phyloP scores from a whole-genome alignment of 2,797 vertebrate species.

The Halcyon leucocephala region DNA sequence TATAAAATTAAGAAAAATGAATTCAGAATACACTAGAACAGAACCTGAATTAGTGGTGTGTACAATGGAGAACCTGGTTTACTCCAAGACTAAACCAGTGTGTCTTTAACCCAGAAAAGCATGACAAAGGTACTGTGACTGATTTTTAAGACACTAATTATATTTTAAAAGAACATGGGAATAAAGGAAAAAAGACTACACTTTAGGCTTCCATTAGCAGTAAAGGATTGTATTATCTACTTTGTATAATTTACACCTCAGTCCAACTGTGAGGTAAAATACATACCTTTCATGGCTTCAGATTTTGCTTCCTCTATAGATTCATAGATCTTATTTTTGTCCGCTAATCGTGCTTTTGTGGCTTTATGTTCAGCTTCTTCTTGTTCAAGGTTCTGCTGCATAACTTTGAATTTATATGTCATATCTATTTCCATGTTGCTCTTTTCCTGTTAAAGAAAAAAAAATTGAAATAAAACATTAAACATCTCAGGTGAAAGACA shows the following conservation, averaged over 20 bases:
- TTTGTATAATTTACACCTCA: neutral
- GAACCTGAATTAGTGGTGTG: neutral
- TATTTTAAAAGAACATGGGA: neutral
- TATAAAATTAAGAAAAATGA: neutral
- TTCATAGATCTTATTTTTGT: slow-evolving; percentile 98
- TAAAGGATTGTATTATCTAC: neutral
- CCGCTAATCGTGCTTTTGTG: slow-evolving; percentile 92
- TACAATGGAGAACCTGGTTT: neutral
- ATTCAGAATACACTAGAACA: neutral
- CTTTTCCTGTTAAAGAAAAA: slow-evolving; percentile 86
- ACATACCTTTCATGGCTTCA: slow-evolving; percentile 94
- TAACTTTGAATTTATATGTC: slow-evolving; percentile 96
- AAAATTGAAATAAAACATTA: neutral
- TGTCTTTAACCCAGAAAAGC: neutral
- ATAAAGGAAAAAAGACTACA: neutral
- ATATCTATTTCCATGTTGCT: slow-evolving; percentile 98
- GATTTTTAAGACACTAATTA: neutral
- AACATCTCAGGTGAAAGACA: neutral
- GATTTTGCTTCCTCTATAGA: slow-evolving; percentile 98
- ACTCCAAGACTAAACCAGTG: neutral
- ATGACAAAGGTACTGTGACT: neutral
- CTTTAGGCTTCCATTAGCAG: neutral
- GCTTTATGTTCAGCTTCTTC: slow-evolving; percentile 94
- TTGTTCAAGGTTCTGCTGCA: slow-evolving; percentile 96
- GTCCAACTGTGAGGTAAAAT: neutral